phyloP scores from a whole-genome alignment of 2,113 vertebrate species.

The Naja naja region DNA sequence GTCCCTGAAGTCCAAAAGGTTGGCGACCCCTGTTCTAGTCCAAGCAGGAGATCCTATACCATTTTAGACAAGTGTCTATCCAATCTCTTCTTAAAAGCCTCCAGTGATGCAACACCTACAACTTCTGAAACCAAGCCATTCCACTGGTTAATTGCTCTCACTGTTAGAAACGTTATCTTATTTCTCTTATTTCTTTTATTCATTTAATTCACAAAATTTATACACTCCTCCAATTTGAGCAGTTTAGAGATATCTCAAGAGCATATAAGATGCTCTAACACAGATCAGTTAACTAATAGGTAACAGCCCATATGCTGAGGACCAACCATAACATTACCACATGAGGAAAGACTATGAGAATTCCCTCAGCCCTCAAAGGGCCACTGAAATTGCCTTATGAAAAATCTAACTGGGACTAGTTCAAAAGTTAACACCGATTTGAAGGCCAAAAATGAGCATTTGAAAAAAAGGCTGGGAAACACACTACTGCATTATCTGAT shows the following conservation, averaged over 20 bases:
- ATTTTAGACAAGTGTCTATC: neutral
- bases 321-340: neutral
- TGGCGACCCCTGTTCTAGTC: no score
- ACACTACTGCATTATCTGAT: neutral
- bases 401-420: neutral
- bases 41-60: neutral
- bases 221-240: neutral
- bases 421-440: neutral
- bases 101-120: neutral
- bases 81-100: no score
- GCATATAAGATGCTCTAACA: neutral
- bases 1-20: no score
- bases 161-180: neutral
- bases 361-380: neutral
- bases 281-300: neutral
- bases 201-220: neutral
- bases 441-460: neutral
- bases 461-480: neutral
- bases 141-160: neutral
- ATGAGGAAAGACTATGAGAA: neutral
- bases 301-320: neutral
- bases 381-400: neutral
- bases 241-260: neutral
- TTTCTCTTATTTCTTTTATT: neutral
- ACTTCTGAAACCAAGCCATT: neutral